phyloP scores from a whole-genome alignment of 2,888 invertebrate species.

The Trilocha varians region DNA sequence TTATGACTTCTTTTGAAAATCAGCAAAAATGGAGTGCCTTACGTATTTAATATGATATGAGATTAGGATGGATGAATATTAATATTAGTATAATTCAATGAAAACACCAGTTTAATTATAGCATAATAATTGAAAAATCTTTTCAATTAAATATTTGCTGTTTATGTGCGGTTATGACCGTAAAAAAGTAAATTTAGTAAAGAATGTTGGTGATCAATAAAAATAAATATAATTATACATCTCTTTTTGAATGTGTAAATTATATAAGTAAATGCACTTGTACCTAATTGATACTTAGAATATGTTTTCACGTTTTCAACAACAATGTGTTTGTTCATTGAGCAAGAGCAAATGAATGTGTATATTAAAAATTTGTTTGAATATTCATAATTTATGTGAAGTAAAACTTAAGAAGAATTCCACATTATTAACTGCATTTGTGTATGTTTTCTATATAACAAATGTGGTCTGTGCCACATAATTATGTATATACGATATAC shows the following conservation, averaged over 20 bases:
- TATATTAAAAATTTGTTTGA: not conserved
- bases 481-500: constrained; percentile 45
- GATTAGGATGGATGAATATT: constrained; percentile 69
- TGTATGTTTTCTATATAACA: constrained; percentile 21
- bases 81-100: constrained; percentile 71
- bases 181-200: constrained; percentile 42
- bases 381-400: not conserved
- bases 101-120: constrained; percentile 70
- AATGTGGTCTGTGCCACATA: constrained; percentile 65
- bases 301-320: not conserved
- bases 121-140: constrained; percentile 56
- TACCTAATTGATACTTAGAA: not conserved
- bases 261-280: constrained; percentile 6
- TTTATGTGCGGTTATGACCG: constrained; percentile 54
- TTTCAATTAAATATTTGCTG: constrained; percentile 55
- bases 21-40: constrained; percentile 73
- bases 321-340: not conserved
- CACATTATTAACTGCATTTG: constrained; percentile 2
- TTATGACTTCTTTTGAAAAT: constrained; percentile 59
- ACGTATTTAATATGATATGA: constrained; percentile 71
- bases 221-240: constrained; percentile 3
- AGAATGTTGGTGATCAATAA: constrained; percentile 27
- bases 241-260: not conserved
- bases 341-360: not conserved
- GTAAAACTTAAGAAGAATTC: not conserved